Conservation (phyloP, 2,888 invertebrate genomes). For the Brassicogethes aeneus region DNA sequence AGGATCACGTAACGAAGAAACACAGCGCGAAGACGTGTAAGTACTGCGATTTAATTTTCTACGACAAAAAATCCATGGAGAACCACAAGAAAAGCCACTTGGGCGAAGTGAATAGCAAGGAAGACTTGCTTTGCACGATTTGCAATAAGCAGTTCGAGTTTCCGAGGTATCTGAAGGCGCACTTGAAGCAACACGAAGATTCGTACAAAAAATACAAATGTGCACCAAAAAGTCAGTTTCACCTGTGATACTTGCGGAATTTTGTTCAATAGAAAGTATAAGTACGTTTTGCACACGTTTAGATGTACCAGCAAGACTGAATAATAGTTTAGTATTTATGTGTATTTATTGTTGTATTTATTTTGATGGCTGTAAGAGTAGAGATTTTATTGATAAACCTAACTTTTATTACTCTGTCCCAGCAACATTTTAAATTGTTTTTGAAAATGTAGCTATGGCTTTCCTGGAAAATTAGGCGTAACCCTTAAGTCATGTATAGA, state of each 20-base stretch:
- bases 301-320: too few species aligned
- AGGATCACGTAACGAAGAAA: conserved; percentile 18
- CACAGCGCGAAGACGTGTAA: conserved; percentile 16
- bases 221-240: conserved; percentile 7
- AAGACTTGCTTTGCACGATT: conserved; percentile 13
- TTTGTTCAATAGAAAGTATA: conserved; percentile 4
- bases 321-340: too few species aligned
- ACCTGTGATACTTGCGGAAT: conserved; percentile 11
- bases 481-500: too few species aligned
- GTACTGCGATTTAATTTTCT: conserved; percentile 18
- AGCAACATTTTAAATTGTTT: too few species aligned
- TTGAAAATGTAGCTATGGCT: too few species aligned
- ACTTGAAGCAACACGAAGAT: conserved; percentile 17
- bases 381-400: too few species aligned
- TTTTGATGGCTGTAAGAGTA: too few species aligned
- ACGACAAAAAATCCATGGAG: conserved; percentile 19
- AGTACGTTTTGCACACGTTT: background rate
- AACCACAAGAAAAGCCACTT: conserved; percentile 19
- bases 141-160: conserved; percentile 19
- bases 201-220: conserved; percentile 21
- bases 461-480: too few species aligned
- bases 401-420: too few species aligned
- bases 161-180: conserved; percentile 17
- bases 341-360: too few species aligned
- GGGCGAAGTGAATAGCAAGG: conserved; percentile 9